Evolutionary conservation across 2,113 vertebrate genomes (phyloP).

Genomic region (Ictalurus punctatus): DNA sequence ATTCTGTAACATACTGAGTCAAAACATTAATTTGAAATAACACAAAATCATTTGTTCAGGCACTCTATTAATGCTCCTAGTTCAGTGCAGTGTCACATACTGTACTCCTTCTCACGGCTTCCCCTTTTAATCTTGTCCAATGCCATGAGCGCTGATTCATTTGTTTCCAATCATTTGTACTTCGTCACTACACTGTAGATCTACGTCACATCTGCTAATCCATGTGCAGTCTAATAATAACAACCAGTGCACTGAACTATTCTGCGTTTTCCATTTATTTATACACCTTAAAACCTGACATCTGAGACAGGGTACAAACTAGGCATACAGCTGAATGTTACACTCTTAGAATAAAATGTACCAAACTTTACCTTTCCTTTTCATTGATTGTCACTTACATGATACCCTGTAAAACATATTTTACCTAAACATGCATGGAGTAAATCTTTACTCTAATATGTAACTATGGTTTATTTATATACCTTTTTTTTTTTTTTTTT

Average conservation of each 20-base stretch:
- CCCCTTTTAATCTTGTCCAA: conserved; percentile 28
- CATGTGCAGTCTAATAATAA: conserved; percentile 24
- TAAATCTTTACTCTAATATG: too few relatives aligned
- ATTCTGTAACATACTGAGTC: not conserved
- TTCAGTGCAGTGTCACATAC: not conserved
- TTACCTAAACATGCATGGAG: too few relatives aligned
- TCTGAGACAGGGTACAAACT: too few relatives aligned
- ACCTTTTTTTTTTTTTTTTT: too few relatives aligned
- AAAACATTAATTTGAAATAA: not conserved
- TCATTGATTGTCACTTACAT: too few relatives aligned
- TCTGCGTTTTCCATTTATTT: not conserved
- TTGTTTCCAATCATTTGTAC: conserved; percentile 47
- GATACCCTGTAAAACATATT: too few relatives aligned
- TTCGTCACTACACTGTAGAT: conserved; percentile 7
- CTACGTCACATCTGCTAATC: conserved; percentile 18
- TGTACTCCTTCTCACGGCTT: not conserved
- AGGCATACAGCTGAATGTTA: too few relatives aligned
- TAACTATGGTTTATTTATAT: too few relatives aligned
- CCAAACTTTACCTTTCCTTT: too few relatives aligned
- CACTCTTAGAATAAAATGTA: too few relatives aligned
- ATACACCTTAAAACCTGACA: not conserved
- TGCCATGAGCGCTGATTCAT: conserved; percentile 48
- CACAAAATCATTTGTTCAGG: not conserved
- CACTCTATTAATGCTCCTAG: not conserved
- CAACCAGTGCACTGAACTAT: not conserved